Percentiles rank a stretch among this genome's conserved stretches.
phyloP scores from a whole-genome alignment of 2,888 invertebrate species.

The Spicauda simplicius region DNA sequence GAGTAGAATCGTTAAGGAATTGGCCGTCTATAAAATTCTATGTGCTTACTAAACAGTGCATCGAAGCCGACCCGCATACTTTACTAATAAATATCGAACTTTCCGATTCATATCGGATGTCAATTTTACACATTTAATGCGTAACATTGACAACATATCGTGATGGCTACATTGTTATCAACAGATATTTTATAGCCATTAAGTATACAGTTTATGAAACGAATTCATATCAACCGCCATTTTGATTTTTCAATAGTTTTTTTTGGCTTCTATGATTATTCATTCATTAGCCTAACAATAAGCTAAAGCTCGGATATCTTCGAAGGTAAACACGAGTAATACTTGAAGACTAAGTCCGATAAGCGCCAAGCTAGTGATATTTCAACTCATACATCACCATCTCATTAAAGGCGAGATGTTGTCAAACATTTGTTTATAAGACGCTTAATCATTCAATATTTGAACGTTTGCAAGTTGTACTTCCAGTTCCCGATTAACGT shows the following conservation, averaged over 20 bases:
- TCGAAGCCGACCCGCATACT: constrained; percentile 13
- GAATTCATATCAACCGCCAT: background rate
- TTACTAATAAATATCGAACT: background rate
- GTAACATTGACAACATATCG: background rate
- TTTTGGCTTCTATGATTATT: background rate
- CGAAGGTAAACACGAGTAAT: background rate
- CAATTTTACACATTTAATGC: background rate
- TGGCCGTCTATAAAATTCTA: background rate
- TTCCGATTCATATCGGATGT: background rate
- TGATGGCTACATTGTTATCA: background rate
- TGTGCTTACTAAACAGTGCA: constrained; percentile 9
- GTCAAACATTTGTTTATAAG: background rate
- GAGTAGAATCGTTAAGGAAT: too few species aligned
- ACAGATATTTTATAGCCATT: constrained; percentile 18
- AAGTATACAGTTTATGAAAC: background rate
- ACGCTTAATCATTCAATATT: background rate
- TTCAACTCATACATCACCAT: background rate
- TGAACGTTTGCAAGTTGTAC: background rate
- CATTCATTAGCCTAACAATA: background rate
- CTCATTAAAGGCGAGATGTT: background rate
- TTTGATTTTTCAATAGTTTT: background rate
- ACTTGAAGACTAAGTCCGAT: background rate
- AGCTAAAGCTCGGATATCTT: background rate
- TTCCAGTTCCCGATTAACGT: background rate
- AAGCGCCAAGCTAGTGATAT: background rate